A percentile compares a stretch with the other conserved stretches of the same genome.
These are phyloP conservation scores for Dissostichus mawsoni DNA, from an alignment of 2,113 vertebrate species.

Conservation along the genomic window DNA sequence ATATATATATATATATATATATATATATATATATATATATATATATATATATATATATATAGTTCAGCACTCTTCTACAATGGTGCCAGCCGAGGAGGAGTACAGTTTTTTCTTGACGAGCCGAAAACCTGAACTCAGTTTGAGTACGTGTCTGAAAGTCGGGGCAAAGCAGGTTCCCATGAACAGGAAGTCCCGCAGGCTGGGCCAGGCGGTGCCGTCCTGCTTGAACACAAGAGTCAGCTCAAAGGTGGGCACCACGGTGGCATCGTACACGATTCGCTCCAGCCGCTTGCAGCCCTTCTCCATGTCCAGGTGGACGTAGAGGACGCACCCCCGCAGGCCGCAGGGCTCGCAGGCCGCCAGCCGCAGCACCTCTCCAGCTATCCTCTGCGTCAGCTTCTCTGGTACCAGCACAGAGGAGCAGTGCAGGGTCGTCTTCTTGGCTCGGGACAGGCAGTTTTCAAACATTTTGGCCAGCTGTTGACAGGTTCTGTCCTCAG, in stretches of 20 bases:
- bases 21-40: constrained; percentile 24
- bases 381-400: constrained; percentile 86
- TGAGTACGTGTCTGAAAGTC: constrained; percentile 81
- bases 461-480: constrained; percentile 87
- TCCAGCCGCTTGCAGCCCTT: constrained; percentile 87
- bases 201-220: constrained; percentile 86
- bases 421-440: constrained; percentile 88
- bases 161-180: constrained; percentile 86
- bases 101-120: constrained; percentile 91
- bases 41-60: constrained; percentile 30
- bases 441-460: constrained; percentile 88
- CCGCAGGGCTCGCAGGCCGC: constrained; percentile 89
- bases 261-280: constrained; percentile 85
- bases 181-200: constrained; percentile 87
- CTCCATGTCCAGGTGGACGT: constrained; percentile 88
- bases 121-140: constrained; percentile 89
- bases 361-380: constrained; percentile 85
- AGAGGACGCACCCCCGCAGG: constrained; percentile 87
- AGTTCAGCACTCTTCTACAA: constrained; percentile 87
- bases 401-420: constrained; percentile 89
- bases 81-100: constrained; percentile 86
- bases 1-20: constrained; percentile 20
- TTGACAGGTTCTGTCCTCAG: constrained; percentile 85
- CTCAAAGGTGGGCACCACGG: constrained; percentile 90
- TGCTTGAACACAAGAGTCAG: constrained; percentile 91